phyloP scores from a whole-genome alignment of 1,140 invertebrate genomes.

The Harpegnathos saltator region DNA sequence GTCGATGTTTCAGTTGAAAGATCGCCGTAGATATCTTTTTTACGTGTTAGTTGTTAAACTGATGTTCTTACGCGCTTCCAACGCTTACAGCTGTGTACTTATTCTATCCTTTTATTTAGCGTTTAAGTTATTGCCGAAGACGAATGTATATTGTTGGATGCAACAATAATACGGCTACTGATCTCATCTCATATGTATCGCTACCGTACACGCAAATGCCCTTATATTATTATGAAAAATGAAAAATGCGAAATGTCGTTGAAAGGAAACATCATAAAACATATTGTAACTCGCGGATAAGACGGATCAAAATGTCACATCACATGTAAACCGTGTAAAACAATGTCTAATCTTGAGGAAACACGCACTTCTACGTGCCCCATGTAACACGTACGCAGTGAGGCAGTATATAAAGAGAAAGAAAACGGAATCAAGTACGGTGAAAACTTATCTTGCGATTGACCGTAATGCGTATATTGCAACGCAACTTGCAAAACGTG shows the following conservation, averaged over 20 bases:
- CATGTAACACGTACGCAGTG: background rate
- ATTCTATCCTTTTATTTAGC: conserved; percentile 49
- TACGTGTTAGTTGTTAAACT: conserved; percentile 36
- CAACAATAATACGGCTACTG: conserved; percentile 39
- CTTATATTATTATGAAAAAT: conserved; percentile 28
- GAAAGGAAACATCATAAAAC: conserved; percentile 19
- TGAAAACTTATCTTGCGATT: conserved; percentile 8
- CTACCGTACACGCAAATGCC: conserved; percentile 71
- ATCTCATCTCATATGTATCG: conserved; percentile 57
- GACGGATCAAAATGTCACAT: background rate
- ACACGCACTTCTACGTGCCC: background rate
- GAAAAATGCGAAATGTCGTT: conserved; percentile 1
- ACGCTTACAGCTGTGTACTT: conserved; percentile 41
- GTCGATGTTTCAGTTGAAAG: conserved; percentile 3
- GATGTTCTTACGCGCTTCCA: conserved; percentile 60
- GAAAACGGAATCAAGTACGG: background rate
- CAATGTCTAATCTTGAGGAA: conserved; percentile 6
- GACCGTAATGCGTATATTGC: background rate
- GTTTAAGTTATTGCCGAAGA: conserved; percentile 53
- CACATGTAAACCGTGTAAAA: background rate
- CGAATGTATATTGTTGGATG: conserved; percentile 19
- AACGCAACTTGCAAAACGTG: background rate
- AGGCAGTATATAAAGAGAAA: conserved; percentile 13
- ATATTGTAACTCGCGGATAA: conserved; percentile 17
- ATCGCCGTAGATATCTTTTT: conserved; percentile 1